A percentile compares a stretch with the other conserved stretches of the same genome.
Evolutionary conservation across 37 sponge, comb jelly and placozoan species (phyloP).

Genomic region (Tethya wilhelma): DNA sequence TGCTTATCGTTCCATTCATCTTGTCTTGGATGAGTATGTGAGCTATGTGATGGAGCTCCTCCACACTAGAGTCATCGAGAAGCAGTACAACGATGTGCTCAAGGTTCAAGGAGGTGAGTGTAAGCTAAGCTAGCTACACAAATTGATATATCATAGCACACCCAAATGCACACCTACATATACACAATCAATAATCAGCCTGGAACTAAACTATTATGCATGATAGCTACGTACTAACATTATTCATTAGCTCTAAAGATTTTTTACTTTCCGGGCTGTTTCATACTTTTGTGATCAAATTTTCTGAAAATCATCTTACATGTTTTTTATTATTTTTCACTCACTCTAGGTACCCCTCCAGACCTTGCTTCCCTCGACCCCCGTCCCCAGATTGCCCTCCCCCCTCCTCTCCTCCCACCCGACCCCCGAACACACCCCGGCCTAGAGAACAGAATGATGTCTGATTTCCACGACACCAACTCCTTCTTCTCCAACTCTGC

Average conservation of each 20-base stretch:
- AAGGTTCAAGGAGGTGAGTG: slow-evolving; percentile 29
- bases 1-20: slow-evolving; percentile 46
- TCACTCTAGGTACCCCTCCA: too few species aligned
- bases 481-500: not conserved
- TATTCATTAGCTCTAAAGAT: not conserved
- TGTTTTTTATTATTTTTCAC: too few species aligned
- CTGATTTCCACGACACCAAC: slow-evolving; percentile 12
- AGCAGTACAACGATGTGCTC: slow-evolving; percentile 47
- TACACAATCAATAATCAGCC: too few species aligned
- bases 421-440: slow-evolving; percentile 28
- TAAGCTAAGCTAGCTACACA: not conserved
- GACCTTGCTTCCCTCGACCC: not conserved
- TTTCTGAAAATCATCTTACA: too few species aligned
- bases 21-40: slow-evolving; percentile 75
- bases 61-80: slow-evolving; percentile 54
- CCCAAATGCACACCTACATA: too few species aligned
- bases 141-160: not conserved
- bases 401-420: slow-evolving; percentile 17
- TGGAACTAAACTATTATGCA: not conserved
- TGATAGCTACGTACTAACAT: not conserved
- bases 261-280: not conserved
- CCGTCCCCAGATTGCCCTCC: not conserved
- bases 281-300: not conserved
- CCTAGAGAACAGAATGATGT: not conserved
- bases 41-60: slow-evolving; percentile 73